These are phyloP conservation scores for Atta colombica DNA, from an alignment of 1,140 invertebrate species.

Conservation along the genomic window DNA sequence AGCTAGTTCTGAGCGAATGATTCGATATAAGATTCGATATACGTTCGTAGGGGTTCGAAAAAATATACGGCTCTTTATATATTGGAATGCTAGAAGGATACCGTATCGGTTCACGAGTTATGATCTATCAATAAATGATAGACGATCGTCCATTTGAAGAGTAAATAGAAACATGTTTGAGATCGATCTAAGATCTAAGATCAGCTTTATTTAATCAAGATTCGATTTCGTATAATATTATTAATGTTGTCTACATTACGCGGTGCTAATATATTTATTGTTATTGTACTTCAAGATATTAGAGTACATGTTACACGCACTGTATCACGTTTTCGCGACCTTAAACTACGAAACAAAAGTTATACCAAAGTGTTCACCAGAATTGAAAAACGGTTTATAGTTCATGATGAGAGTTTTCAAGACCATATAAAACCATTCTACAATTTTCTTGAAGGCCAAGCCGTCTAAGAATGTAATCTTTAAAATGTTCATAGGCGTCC, in stretches of 20 bases:
- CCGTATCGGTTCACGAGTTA: not conserved
- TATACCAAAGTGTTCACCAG: not conserved
- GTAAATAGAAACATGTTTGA: conserved; percentile 47
- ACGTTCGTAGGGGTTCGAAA: conserved; percentile 36
- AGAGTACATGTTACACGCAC: not conserved
- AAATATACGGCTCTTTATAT: not conserved
- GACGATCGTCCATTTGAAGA: conserved; percentile 10
- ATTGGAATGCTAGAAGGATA: conserved; percentile 12
- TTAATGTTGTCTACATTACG: not conserved
- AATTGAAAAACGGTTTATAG: conserved; percentile 33
- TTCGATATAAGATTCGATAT: conserved; percentile 15
- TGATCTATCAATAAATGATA: conserved; percentile 58
- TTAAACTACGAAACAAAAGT: conserved; percentile 25
- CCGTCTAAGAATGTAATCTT: conserved; percentile 38
- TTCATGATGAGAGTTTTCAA: conserved; percentile 37
- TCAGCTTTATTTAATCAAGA: conserved; percentile 18
- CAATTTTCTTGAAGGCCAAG: conserved; percentile 45
- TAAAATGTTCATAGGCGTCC: conserved; percentile 20
- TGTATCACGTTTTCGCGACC: not conserved
- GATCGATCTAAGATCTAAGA: not conserved
- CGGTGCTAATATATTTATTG: not conserved
- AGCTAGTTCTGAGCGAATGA: conserved; percentile 65
- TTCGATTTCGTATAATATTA: not conserved
- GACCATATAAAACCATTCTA: conserved; percentile 22
- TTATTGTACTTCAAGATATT: not conserved